These are phyloP conservation scores for Deroptyus accipitrinus DNA, from an alignment of 2,113 vertebrate genomes.

Conservation along the genomic window DNA sequence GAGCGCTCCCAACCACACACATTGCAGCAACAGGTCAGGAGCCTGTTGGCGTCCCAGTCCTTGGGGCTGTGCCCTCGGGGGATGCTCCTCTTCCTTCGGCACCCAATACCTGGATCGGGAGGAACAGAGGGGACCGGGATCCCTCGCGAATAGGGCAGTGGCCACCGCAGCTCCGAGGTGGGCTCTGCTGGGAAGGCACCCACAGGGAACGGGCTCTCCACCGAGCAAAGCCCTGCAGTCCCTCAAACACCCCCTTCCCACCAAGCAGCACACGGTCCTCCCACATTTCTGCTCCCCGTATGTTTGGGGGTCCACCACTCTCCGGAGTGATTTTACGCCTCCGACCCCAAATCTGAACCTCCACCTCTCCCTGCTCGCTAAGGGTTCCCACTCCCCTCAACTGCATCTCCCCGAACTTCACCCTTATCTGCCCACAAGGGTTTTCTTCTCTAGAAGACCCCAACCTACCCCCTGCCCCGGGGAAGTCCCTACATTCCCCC, in stretches of 20 bases:
- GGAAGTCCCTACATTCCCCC: neutral
- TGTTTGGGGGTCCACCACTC: neutral
- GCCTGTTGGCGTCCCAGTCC: neutral
- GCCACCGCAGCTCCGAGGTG: neutral
- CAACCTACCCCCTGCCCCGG: neutral
- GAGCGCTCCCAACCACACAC: neutral
- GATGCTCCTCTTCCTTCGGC: neutral
- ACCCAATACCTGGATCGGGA: neutral
- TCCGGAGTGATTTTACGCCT: neutral
- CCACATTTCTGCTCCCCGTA: fast-evolving
- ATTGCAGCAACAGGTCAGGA: slow-evolving; percentile 48
- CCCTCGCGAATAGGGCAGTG: neutral
- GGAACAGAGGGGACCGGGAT: neutral
- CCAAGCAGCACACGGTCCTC: neutral
- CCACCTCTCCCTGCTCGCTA: neutral
- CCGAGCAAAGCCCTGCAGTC: fast-evolving
- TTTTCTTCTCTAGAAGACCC: neutral
- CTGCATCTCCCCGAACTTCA: neutral
- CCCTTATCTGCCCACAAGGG: neutral
- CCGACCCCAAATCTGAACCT: neutral
- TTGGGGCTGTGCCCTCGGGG: neutral
- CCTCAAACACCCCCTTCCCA: neutral
- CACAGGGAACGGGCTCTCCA: neutral
- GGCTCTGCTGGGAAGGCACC: neutral
- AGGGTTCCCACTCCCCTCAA: neutral